Percentiles rank a stretch among this genome's conserved stretches.
These are phyloP conservation scores for Anomalospiza imberbis DNA, from an alignment of 2,797 vertebrate species.

Conservation along the genomic window DNA sequence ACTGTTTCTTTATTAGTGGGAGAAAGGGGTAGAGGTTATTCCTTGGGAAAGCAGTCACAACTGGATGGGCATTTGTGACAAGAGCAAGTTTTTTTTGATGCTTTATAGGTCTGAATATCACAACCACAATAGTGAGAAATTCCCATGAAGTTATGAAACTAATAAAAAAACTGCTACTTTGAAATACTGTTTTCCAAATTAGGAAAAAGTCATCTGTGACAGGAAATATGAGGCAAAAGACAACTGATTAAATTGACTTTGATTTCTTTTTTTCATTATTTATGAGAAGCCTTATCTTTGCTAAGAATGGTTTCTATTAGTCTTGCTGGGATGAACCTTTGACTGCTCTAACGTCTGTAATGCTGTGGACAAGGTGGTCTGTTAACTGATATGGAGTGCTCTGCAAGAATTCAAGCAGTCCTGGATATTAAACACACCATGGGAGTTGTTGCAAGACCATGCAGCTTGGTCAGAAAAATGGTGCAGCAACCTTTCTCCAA, in stretches of 20 bases:
- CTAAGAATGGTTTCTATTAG: not conserved
- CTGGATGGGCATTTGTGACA: not conserved
- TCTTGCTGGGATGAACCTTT: constrained; percentile 15
- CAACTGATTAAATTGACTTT: not conserved
- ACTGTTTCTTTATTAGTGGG: not conserved
- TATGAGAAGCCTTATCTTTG: not conserved
- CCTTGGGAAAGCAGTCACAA: not conserved
- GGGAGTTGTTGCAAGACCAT: not conserved
- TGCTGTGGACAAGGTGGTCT: not conserved
- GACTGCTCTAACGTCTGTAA: not conserved
- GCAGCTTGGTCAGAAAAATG: not conserved
- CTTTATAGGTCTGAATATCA: not conserved
- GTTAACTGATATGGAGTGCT: not conserved
- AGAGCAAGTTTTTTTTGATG: not conserved
- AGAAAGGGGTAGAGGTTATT: not conserved
- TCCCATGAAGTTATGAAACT: not conserved
- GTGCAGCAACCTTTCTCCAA: not conserved
- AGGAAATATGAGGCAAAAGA: not conserved
- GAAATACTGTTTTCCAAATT: not conserved
- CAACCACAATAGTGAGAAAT: not conserved
- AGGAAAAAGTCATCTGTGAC: not conserved
- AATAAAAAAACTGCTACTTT: not conserved
- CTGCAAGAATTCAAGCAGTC: not conserved
- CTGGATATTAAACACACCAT: not conserved
- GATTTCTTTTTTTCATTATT: not conserved